Evolutionary conservation across 2,113 vertebrate species (phyloP).

Genomic region (Tetrax tetrax): DNA sequence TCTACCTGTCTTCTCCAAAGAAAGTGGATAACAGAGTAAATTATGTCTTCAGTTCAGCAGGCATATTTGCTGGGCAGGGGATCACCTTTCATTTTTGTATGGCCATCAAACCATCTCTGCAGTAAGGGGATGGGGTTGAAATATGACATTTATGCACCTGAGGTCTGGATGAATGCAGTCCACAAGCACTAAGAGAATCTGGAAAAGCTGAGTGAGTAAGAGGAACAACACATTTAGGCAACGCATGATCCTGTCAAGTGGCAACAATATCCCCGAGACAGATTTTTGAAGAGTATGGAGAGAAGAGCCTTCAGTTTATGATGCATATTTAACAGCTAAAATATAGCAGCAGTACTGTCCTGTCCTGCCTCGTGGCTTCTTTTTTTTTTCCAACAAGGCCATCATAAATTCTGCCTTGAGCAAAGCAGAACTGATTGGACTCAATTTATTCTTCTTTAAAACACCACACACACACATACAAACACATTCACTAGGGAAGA

Average conservation of each 20-base stretch:
- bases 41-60: background rate
- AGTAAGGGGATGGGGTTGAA: background rate
- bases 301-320: background rate
- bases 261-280: background rate
- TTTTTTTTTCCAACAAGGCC: conserved; percentile 28
- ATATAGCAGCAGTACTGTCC: conserved; percentile 1
- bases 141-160: background rate
- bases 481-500: conserved; percentile 39
- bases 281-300: background rate
- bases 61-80: background rate
- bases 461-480: conserved; percentile 8
- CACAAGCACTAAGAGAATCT: background rate
- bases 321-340: conserved; percentile 34
- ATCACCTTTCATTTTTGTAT: background rate
- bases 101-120: background rate
- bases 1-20: background rate
- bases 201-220: background rate
- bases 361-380: conserved; percentile 3
- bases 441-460: conserved; percentile 58
- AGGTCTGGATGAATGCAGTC: background rate
- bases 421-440: conserved; percentile 37
- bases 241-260: background rate
- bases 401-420: conserved; percentile 60
- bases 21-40: background rate
- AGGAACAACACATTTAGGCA: background rate